These are phyloP conservation scores for Blennius ocellaris DNA, from an alignment of 2,113 vertebrate species.

Conservation along the genomic window DNA sequence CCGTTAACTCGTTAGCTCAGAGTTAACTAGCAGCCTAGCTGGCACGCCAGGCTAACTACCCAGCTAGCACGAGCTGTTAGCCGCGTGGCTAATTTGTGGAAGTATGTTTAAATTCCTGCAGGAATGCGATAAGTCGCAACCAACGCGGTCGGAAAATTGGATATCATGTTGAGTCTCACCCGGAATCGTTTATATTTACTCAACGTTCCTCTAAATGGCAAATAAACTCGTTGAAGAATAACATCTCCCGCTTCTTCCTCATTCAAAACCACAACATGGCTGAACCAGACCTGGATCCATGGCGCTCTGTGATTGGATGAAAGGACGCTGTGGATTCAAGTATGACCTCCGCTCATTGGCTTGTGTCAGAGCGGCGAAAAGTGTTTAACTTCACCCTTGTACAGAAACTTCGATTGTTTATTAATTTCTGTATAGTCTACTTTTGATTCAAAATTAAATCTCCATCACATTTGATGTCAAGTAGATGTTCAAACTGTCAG, in stretches of 20 bases:
- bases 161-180: constrained; percentile 46
- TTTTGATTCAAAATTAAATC: no score
- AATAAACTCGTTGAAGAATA: constrained; percentile 78
- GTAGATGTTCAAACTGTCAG: no score
- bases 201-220: constrained; percentile 54
- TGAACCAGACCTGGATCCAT: constrained; percentile 62
- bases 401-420: no score
- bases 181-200: constrained; percentile 21
- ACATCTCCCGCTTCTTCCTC: constrained; percentile 89
- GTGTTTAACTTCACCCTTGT: constrained; percentile 27
- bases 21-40: constrained; percentile 49
- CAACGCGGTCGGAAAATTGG: constrained; percentile 42
- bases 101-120: constrained; percentile 66
- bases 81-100: constrained; percentile 69
- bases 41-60: constrained; percentile 62
- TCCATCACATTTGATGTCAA: no score
- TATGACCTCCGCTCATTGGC: constrained; percentile 37
- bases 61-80: constrained; percentile 72
- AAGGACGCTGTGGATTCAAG: constrained; percentile 16
- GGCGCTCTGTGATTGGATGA: constrained; percentile 73
- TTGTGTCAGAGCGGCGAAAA: constrained; percentile 17
- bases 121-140: constrained; percentile 51
- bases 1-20: constrained; percentile 44
- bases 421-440: no score
- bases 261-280: constrained; percentile 90